Conservation (phyloP, 2,888 invertebrate species). For the Dicranocentrus wangi region DNA sequence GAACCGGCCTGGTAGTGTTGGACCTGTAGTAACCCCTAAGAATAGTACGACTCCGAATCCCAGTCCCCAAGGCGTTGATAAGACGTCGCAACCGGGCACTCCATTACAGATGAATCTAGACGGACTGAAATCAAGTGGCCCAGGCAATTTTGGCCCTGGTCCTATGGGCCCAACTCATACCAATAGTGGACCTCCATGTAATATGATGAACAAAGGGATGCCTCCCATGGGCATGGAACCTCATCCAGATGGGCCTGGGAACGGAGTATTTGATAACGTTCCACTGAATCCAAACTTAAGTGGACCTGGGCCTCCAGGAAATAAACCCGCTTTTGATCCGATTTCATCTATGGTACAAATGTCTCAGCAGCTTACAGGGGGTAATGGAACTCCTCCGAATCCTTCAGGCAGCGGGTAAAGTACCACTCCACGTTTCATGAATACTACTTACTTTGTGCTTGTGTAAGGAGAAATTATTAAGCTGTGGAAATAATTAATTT, state of each 20-base stretch:
- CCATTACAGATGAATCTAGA: conserved; percentile 73
- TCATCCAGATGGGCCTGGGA: conserved; percentile 74
- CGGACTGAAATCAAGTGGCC: conserved; percentile 69
- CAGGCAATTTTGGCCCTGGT: conserved; percentile 64
- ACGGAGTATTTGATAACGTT: conserved; percentile 74
- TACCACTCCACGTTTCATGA: too few species aligned
- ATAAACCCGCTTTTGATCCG: conserved; percentile 84
- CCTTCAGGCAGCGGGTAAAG: conserved; percentile 69
- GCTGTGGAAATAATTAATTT: too few species aligned
- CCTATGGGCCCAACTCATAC: conserved; percentile 56
- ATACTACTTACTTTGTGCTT: too few species aligned
- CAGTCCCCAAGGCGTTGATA: conserved; percentile 72
- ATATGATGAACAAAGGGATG: conserved; percentile 71
- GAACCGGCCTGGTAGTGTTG: conserved; percentile 73
- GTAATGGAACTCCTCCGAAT: conserved; percentile 79
- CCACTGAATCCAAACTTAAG: conserved; percentile 75
- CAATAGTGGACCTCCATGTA: conserved; percentile 65
- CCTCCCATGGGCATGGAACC: conserved; percentile 70
- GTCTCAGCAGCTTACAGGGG: conserved; percentile 92
- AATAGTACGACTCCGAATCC: conserved; percentile 73
- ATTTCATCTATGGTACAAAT: conserved; percentile 95
- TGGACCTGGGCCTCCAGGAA: conserved; percentile 73
- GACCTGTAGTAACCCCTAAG: conserved; percentile 72
- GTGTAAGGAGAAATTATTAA: too few species aligned
- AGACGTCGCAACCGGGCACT: conserved; percentile 73